Evolutionary conservation across 2,113 vertebrate genomes (phyloP).

Genomic region (Thermophis baileyi): DNA sequence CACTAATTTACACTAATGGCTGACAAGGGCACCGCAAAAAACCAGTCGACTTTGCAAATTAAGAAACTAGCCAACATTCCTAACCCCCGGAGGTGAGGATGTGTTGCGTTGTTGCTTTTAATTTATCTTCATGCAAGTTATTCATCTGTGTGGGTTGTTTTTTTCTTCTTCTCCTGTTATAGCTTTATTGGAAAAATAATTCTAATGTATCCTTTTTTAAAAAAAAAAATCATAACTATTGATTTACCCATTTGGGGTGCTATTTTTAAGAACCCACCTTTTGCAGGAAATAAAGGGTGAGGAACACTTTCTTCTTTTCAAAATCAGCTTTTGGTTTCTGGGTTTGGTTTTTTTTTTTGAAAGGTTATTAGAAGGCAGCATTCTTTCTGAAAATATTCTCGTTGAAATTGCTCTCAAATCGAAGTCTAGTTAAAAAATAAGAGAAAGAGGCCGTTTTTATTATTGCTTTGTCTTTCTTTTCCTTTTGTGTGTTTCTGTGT

Average conservation of each 20-base stretch:
- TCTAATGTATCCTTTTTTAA: neutral
- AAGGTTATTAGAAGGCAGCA: neutral
- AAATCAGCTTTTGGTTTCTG: neutral
- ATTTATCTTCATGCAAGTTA: slow-evolving; percentile 36
- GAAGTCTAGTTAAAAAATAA: neutral
- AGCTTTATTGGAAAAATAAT: neutral
- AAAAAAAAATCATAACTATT: neutral
- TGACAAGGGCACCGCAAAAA: slow-evolving; percentile 15
- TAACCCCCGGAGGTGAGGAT: slow-evolving; percentile 19
- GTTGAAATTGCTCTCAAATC: neutral
- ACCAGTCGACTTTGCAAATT: slow-evolving; percentile 55
- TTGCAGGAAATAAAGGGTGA: neutral
- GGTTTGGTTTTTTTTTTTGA: neutral
- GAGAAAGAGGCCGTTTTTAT: neutral
- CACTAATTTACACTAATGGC: slow-evolving; percentile 34
- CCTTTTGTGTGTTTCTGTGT: neutral
- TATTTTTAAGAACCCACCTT: neutral
- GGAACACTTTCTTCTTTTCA: neutral
- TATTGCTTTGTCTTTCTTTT: neutral
- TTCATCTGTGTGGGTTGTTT: neutral
- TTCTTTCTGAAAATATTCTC: neutral
- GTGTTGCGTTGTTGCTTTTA: neutral
- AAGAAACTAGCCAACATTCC: slow-evolving; percentile 38
- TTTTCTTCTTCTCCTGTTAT: neutral
- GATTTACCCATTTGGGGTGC: neutral